Conservation (phyloP, 2,797 vertebrate species). For the Peromyscus nudipes region DNA sequence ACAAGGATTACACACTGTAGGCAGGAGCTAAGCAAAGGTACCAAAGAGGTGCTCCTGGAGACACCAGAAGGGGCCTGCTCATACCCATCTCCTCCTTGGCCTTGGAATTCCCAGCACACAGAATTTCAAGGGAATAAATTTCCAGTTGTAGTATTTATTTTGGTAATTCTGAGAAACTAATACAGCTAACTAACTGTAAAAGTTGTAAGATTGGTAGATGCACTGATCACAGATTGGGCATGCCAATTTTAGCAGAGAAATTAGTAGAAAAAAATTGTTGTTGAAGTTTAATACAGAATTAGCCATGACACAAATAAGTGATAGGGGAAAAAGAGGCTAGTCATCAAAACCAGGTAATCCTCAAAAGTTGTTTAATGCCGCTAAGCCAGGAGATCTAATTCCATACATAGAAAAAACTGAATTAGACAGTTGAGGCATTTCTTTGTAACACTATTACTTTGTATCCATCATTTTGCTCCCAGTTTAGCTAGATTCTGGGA, state of each 20-base stretch:
- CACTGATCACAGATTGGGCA: neutral
- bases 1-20: neutral
- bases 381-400: neutral
- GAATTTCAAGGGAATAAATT: neutral
- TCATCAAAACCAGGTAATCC: neutral
- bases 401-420: slow-evolving; percentile 28
- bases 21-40: neutral
- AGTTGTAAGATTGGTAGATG: neutral
- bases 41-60: neutral
- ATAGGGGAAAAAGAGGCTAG: neutral
- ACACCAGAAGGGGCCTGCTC: no score
- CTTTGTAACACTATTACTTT: slow-evolving; percentile 54
- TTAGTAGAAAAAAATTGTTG: slow-evolving; percentile 20
- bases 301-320: slow-evolving; percentile 23
- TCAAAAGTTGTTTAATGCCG: neutral
- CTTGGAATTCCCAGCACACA: neutral
- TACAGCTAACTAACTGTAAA: slow-evolving; percentile 27
- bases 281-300: slow-evolving; percentile 24
- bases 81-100: rapidly evolving
- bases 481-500: slow-evolving; percentile 14
- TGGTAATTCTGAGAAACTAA: neutral
- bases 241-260: slow-evolving; percentile 51
- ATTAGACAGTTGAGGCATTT: neutral
- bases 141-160: neutral
- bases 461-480: slow-evolving; percentile 41